A percentile compares a stretch with the other conserved stretches of the same genome.
phyloP scores from a whole-genome alignment of 2,888 invertebrate genomes.

The Notocelia uddmanniana region DNA sequence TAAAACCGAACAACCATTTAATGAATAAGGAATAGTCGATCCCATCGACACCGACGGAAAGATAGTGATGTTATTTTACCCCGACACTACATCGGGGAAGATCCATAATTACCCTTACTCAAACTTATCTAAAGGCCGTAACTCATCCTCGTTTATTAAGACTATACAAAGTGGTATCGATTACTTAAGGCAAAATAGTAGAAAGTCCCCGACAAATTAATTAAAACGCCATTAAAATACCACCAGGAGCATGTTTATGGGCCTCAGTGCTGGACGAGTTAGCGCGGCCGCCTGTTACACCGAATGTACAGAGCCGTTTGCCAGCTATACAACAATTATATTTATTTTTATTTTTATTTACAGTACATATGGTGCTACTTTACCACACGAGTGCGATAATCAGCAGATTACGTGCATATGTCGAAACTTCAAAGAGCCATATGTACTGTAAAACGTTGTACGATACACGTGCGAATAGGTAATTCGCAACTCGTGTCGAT shows the following conservation, averaged over 20 bases:
- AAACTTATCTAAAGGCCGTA: not conserved
- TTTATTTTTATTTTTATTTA: too few species aligned
- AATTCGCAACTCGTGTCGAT: too few species aligned
- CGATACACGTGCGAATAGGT: too few species aligned
- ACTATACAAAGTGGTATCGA: constrained; percentile 42
- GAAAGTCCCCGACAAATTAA: constrained; percentile 60
- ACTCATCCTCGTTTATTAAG: constrained; percentile 28
- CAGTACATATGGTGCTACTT: too few species aligned
- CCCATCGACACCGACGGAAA: not conserved
- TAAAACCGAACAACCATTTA: too few species aligned
- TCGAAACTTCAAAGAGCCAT: too few species aligned
- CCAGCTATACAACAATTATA: too few species aligned
- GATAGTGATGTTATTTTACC: not conserved
- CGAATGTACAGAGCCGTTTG: constrained; percentile 14
- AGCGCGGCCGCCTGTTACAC: constrained; percentile 43
- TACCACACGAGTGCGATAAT: too few species aligned
- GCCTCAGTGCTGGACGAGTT: constrained; percentile 33
- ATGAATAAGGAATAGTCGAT: too few species aligned
- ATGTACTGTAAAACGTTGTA: too few species aligned
- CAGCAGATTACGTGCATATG: too few species aligned
- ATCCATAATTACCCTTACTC: constrained; percentile 2
- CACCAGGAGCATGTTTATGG: constrained; percentile 54
- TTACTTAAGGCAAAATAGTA: constrained; percentile 49
- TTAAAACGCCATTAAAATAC: constrained; percentile 59
- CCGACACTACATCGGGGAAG: not conserved